Conservation (phyloP, 2,113 vertebrate species). For the Delphinus delphis region DNA sequence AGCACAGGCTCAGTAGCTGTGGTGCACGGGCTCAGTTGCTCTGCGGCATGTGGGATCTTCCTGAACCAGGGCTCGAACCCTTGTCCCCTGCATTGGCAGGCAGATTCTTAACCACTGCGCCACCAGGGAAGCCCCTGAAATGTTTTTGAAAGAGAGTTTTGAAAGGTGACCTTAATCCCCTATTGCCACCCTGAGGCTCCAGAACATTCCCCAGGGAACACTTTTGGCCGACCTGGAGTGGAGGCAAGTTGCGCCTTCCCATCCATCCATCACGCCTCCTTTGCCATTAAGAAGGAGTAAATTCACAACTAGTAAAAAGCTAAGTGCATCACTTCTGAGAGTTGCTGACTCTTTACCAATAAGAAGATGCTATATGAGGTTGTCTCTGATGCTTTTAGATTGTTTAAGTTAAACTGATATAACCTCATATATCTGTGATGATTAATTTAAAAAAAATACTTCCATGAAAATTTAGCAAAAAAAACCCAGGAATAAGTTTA, state of each 20-base stretch:
- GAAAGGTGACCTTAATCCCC: not conserved
- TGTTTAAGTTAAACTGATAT: constrained; percentile 27
- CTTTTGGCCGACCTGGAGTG: not conserved
- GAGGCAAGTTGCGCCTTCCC: not conserved
- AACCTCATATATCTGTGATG: not conserved
- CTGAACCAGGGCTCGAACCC: no score
- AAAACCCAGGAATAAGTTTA: not conserved
- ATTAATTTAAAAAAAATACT: not conserved
- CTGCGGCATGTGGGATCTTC: no score
- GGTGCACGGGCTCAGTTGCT: no score
- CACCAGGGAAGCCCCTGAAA: not conserved
- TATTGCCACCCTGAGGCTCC: not conserved
- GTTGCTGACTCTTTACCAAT: not conserved
- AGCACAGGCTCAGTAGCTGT: no score
- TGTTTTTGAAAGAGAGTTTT: not conserved
- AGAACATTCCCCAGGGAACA: not conserved
- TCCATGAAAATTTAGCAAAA: not conserved
- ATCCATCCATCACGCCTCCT: not conserved
- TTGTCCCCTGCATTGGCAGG: no score
- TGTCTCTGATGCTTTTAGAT: not conserved
- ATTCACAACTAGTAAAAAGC: not conserved
- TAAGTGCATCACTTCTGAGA: not conserved
- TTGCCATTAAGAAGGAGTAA: not conserved
- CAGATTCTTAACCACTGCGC: no score
- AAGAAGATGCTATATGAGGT: not conserved